phyloP scores from a whole-genome alignment of 2,113 vertebrate species.

The Daphoenositta chrysoptera region DNA sequence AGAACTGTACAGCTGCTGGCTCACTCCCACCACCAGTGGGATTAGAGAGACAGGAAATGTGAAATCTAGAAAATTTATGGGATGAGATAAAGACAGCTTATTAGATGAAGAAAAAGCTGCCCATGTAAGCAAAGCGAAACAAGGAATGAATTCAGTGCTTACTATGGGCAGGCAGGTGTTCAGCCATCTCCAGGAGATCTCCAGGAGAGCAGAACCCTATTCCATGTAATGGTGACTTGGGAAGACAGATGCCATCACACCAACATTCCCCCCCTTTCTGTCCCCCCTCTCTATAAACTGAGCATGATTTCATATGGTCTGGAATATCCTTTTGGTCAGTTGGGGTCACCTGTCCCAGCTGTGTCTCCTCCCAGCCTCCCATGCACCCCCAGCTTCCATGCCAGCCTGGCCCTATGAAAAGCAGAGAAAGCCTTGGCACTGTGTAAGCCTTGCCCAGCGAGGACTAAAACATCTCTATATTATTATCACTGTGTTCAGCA shows the following conservation, averaged over 20 bases:
- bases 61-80: neutral
- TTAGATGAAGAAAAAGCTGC: neutral
- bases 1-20: neutral
- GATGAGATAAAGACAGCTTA: neutral
- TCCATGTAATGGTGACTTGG: rapidly evolving
- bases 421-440: neutral
- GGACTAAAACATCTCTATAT: neutral
- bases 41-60: neutral
- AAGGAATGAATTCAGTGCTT: neutral
- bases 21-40: neutral
- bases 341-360: neutral
- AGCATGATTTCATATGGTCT: too few relatives aligned
- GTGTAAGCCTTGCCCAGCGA: neutral
- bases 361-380: neutral
- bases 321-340: neutral
- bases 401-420: neutral
- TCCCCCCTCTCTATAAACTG: too few relatives aligned
- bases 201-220: neutral
- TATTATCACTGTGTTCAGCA: neutral
- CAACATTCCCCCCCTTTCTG: neutral
- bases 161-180: neutral
- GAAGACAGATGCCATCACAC: too few relatives aligned
- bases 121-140: neutral
- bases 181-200: neutral
- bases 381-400: neutral